phyloP scores from a whole-genome alignment of 2,113 vertebrate species.

The Sigmodon hispidus region DNA sequence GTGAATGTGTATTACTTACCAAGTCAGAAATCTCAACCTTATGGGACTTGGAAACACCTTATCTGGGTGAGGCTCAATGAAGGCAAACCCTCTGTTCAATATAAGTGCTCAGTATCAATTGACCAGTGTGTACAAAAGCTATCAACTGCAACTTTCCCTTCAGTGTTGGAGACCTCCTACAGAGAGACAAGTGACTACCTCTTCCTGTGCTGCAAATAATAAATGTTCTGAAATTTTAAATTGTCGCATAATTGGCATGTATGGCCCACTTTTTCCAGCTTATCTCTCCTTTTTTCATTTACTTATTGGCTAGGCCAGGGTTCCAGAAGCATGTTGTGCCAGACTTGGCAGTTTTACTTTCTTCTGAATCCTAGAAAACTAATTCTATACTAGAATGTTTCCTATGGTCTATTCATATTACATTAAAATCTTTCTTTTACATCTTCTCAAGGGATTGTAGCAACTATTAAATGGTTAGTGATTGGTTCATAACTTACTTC shows the following conservation, averaged over 20 bases:
- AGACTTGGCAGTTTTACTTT: background rate
- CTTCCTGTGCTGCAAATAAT: background rate
- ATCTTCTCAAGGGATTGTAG: background rate
- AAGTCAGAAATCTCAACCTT: background rate
- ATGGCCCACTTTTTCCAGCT: background rate
- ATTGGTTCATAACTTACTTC: no score
- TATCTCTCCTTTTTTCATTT: background rate
- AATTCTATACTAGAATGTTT: background rate
- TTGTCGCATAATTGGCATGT: background rate
- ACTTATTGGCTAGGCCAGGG: background rate
- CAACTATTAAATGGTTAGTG: background rate
- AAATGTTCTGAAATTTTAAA: background rate
- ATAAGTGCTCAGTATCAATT: background rate
- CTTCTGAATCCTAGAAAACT: background rate
- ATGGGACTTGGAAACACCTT: background rate
- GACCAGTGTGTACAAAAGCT: background rate
- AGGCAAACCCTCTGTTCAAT: background rate
- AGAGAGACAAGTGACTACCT: background rate
- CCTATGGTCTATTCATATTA: background rate
- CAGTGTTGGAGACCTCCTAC: background rate
- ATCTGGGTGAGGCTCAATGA: background rate
- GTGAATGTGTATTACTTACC: background rate
- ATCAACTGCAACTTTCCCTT: background rate
- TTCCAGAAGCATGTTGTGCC: background rate
- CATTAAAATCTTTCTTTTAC: background rate